Percentiles rank a stretch among this genome's conserved stretches.
phyloP scores from a whole-genome alignment of 2,888 invertebrate genomes.

The Stenichneumon culpator region DNA sequence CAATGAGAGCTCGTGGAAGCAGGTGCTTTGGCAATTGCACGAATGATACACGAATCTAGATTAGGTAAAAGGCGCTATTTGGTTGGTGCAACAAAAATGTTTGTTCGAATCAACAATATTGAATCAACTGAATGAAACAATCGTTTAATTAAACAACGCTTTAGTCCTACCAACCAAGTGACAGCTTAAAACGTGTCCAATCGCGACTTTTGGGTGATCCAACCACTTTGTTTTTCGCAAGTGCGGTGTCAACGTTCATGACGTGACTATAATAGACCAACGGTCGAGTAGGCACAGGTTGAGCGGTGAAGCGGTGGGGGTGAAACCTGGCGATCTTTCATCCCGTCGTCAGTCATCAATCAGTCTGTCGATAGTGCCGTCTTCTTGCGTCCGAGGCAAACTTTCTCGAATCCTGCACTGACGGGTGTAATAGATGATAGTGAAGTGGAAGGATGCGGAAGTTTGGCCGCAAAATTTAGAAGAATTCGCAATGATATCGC shows the following conservation, averaged over 20 bases:
- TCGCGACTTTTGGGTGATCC: too few species aligned
- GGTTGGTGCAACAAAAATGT: too few species aligned
- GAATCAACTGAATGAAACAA: too few species aligned
- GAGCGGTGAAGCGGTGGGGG: neutral
- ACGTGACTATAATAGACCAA: neutral
- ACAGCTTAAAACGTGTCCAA: too few species aligned
- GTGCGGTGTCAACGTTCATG: neutral
- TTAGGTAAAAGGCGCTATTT: neutral
- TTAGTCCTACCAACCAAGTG: too few species aligned
- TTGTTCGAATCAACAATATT: neutral
- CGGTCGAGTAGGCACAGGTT: neutral
- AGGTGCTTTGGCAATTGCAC: constrained; percentile 10
- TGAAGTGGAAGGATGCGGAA: neutral
- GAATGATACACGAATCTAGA: neutral
- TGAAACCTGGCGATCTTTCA: constrained; percentile 8
- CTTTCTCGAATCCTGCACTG: neutral
- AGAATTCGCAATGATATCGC: neutral
- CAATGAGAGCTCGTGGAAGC: neutral
- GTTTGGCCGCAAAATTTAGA: neutral
- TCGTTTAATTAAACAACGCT: too few species aligned
- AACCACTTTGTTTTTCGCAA: neutral
- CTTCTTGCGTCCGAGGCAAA: neutral
- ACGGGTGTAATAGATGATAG: neutral
- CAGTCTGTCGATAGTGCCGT: neutral
- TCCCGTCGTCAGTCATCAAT: constrained; percentile 30